Percentiles rank a stretch among this genome's conserved stretches.
Conservation (phyloP, 1,140 invertebrate genomes). For the Vanessa tameamea region DNA sequence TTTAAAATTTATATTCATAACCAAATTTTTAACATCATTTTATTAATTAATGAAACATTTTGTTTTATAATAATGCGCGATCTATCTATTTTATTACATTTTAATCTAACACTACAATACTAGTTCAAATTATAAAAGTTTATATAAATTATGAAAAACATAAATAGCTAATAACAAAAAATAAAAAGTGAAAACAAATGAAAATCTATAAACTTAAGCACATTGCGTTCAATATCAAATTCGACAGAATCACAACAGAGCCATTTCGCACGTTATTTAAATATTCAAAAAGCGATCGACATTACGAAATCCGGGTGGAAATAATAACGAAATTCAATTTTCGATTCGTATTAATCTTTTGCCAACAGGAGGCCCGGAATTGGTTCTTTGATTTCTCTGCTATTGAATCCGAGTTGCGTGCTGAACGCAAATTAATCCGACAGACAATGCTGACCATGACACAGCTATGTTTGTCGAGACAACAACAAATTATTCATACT, state of each 20-base stretch:
- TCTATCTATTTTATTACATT: too few species aligned
- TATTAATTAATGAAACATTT: too few species aligned
- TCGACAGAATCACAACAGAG: conserved; percentile 24
- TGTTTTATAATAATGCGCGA: too few species aligned
- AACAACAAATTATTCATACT: conserved; percentile 81
- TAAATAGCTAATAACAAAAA: neutral
- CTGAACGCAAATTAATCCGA: conserved; percentile 71
- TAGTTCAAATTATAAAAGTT: too few species aligned
- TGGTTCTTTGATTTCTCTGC: conserved; percentile 61
- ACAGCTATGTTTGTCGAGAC: conserved; percentile 71
- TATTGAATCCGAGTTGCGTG: conserved; percentile 64
- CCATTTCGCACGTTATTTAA: conserved; percentile 44
- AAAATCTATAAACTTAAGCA: conserved; percentile 26
- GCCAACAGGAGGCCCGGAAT: conserved; percentile 49
- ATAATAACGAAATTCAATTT: conserved; percentile 61
- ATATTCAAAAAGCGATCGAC: conserved; percentile 46
- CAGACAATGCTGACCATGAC: conserved; percentile 76
- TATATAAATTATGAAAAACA: too few species aligned
- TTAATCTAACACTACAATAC: too few species aligned
- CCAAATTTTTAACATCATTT: too few species aligned
- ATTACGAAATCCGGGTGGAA: conserved; percentile 38
- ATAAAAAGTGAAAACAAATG: neutral
- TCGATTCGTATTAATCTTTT: conserved; percentile 61
- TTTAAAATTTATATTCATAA: too few species aligned
- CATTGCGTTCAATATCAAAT: conserved; percentile 36